Percentiles rank a stretch among this genome's conserved stretches.
Evolutionary conservation across 2,888 invertebrate species (phyloP).

Genomic region (Tetrapedia diversipes): DNA sequence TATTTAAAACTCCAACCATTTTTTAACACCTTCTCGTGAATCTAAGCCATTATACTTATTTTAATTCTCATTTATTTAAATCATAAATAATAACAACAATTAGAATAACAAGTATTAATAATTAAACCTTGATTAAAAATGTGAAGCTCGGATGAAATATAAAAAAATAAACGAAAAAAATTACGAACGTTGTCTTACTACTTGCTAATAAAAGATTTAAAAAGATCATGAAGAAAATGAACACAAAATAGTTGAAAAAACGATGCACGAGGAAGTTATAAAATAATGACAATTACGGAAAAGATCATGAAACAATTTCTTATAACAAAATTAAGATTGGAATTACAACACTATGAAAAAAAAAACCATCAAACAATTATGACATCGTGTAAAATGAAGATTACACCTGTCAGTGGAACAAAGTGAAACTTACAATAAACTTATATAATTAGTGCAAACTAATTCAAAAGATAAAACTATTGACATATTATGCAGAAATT

Average conservation of each 20-base stretch:
- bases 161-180: no score
- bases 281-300: no score
- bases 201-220: no score
- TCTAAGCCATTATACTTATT: background rate
- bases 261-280: background rate
- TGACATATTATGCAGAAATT: background rate
- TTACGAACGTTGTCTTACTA: no score
- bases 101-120: no score
- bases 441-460: background rate
- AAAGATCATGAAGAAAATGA: no score
- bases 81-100: no score
- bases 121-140: no score
- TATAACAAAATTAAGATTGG: background rate
- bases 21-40: conserved; percentile 23
- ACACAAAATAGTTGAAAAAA: no score
- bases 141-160: no score
- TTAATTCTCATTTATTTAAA: background rate
- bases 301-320: background rate
- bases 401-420: background rate
- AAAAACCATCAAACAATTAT: background rate
- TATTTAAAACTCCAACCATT: conserved; percentile 27
- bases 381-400: background rate
- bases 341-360: background rate
- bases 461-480: background rate
- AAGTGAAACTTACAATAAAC: background rate